These are phyloP conservation scores for Oncorhynchus keta DNA, from an alignment of 2,113 vertebrate genomes.

Conservation along the genomic window DNA sequence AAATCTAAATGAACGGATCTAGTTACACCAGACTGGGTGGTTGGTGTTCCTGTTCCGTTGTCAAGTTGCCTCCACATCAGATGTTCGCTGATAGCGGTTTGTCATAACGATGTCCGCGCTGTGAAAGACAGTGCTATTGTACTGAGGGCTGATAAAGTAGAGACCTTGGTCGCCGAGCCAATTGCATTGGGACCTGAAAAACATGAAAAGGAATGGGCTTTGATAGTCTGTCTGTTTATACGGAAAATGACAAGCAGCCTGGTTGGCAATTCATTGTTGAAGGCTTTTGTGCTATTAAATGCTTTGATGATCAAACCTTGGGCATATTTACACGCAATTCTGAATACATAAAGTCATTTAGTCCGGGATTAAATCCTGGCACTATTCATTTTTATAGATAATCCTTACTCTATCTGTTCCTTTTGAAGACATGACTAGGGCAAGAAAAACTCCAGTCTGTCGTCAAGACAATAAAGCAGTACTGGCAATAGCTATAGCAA, in stretches of 20 bases:
- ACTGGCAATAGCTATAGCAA: not conserved
- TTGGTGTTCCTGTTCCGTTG: constrained; percentile 48
- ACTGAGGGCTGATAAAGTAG: constrained; percentile 92
- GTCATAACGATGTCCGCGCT: constrained; percentile 98
- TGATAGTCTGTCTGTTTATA: constrained; percentile 26
- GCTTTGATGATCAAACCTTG: constrained; percentile 15
- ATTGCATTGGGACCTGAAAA: constrained; percentile 87
- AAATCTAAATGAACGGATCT: constrained; percentile 85
- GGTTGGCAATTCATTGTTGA: not conserved
- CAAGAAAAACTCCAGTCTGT: too few species aligned
- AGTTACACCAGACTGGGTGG: constrained; percentile 72
- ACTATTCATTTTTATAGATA: too few species aligned
- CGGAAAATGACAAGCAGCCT: not conserved
- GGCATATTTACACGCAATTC: constrained; percentile 6
- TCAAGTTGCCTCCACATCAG: constrained; percentile 60
- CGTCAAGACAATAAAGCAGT: not conserved
- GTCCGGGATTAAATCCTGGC: too few species aligned
- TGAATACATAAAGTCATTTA: not conserved
- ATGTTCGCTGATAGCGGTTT: constrained; percentile 62
- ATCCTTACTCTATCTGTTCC: too few species aligned
- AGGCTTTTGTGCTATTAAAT: not conserved
- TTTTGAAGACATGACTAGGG: too few species aligned
- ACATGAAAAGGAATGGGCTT: constrained; percentile 32
- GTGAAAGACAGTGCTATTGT: constrained; percentile 97
- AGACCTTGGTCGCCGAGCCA: constrained; percentile 89